A percentile compares a stretch with the other conserved stretches of the same genome.
Evolutionary conservation across 2,113 vertebrate species (phyloP).

Genomic region (Notothenia rossii): DNA sequence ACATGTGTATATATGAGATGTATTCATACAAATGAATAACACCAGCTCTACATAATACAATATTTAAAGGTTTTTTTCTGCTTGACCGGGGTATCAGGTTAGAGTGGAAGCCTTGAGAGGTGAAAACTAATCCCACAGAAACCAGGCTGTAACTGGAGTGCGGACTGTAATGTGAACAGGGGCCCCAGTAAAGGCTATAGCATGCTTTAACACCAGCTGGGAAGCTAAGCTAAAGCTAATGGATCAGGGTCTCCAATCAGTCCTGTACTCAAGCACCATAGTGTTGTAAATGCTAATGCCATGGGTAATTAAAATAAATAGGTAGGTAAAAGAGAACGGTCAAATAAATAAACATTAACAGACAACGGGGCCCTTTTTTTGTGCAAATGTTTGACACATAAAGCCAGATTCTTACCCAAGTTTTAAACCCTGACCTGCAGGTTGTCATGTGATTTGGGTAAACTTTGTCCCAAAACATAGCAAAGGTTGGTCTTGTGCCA

Average conservation of each 20-base stretch:
- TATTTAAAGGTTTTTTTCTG: neutral
- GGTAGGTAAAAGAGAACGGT: neutral
- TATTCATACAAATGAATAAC: neutral
- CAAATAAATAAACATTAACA: neutral
- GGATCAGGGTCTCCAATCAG: neutral
- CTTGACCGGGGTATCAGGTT: neutral
- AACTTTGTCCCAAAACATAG: constrained; percentile 67
- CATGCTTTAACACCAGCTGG: constrained; percentile 37
- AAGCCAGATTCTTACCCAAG: constrained; percentile 41
- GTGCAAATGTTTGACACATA: constrained; percentile 18
- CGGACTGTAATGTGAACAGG: constrained; percentile 58
- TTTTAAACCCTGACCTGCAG: constrained; percentile 62
- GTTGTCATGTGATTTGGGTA: constrained; percentile 56
- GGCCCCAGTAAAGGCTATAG: constrained; percentile 13
- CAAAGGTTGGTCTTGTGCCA: constrained; percentile 44
- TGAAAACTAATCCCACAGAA: constrained; percentile 55
- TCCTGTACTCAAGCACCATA: neutral
- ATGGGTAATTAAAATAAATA: neutral
- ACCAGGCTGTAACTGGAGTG: constrained; percentile 65
- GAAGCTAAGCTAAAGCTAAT: constrained; percentile 18
- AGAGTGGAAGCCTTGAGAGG: constrained; percentile 10
- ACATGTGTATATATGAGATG: no score
- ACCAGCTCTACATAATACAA: neutral
- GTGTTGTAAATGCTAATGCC: neutral
- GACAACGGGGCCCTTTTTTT: neutral